Conservation (phyloP, 2,888 invertebrate species). For the Napeogenes sylphis region DNA sequence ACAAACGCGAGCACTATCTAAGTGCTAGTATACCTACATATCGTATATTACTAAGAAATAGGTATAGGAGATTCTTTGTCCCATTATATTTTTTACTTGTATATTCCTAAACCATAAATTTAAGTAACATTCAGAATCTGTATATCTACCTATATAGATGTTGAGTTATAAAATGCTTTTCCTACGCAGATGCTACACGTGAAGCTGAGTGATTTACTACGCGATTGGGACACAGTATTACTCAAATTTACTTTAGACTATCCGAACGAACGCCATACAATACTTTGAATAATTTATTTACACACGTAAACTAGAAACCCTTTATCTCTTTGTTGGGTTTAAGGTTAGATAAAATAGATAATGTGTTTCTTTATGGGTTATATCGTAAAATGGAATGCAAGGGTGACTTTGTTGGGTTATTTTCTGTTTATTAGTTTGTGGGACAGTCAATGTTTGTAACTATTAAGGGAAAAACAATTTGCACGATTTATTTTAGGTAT, state of each 20-base stretch:
- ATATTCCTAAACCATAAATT: slow-evolving; percentile 17
- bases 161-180: slow-evolving; percentile 57
- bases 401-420: slow-evolving; percentile 53
- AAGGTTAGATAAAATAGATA: slow-evolving; percentile 71
- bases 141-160: slow-evolving; percentile 46
- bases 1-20: no score
- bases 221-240: slow-evolving; percentile 54
- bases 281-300: slow-evolving; percentile 71
- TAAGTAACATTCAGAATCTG: slow-evolving; percentile 43
- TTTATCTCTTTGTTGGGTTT: slow-evolving; percentile 73
- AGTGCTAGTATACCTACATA: no score
- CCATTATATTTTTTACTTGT: not conserved
- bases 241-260: slow-evolving; percentile 67
- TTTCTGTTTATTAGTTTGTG: slow-evolving; percentile 35
- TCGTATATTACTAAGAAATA: not conserved
- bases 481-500: not conserved
- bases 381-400: slow-evolving; percentile 59
- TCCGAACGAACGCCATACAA: slow-evolving; percentile 54
- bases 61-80: not conserved
- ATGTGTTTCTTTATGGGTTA: slow-evolving; percentile 65
- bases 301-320: slow-evolving; percentile 61
- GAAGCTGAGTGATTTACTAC: slow-evolving; percentile 67
- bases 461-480: slow-evolving; percentile 10
- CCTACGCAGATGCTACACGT: slow-evolving; percentile 42
- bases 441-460: slow-evolving; percentile 10